Evolutionary conservation across 1,140 invertebrate genomes (phyloP).

Genomic region (Drosophila sulfurigaster): DNA sequence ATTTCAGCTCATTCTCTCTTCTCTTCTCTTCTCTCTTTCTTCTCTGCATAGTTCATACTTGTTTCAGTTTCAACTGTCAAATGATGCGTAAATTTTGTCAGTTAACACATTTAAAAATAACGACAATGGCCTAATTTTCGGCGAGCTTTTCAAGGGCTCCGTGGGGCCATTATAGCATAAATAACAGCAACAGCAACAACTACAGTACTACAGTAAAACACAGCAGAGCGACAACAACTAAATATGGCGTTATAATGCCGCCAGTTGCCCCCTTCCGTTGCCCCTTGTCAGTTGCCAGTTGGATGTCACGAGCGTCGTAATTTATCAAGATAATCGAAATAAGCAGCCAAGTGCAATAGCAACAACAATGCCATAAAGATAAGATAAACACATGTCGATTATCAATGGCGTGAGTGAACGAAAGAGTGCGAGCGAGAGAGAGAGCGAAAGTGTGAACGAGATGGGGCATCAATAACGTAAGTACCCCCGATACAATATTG

Average conservation of each 20-base stretch:
- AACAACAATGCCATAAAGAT: slow-evolving; percentile 69
- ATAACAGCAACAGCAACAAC: slow-evolving; percentile 7
- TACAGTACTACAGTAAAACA: background rate
- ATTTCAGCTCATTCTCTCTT: slow-evolving; percentile 27
- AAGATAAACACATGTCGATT: slow-evolving; percentile 71
- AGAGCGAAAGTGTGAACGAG: slow-evolving; percentile 3
- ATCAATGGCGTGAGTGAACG: slow-evolving; percentile 59
- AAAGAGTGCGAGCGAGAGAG: background rate
- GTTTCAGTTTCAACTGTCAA: slow-evolving; percentile 23
- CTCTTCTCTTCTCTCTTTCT: background rate
- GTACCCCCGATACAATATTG: background rate
- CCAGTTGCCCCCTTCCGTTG: background rate
- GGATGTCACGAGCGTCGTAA: slow-evolving; percentile 75
- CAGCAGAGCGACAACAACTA: background rate
- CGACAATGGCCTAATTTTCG: slow-evolving; percentile 52
- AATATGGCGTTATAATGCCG: slow-evolving; percentile 38
- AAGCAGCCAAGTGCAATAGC: slow-evolving; percentile 46
- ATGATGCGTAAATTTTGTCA: slow-evolving; percentile 57
- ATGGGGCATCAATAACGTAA: slow-evolving; percentile 20
- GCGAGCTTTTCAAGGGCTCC: slow-evolving; percentile 37
- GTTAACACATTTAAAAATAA: slow-evolving; percentile 67
- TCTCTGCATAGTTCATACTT: background rate
- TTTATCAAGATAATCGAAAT: slow-evolving; percentile 79
- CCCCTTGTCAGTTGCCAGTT: slow-evolving; percentile 1
- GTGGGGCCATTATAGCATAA: slow-evolving; percentile 29